Conservation (phyloP, 2,113 vertebrate species). For the Tiliqua scincoides region DNA sequence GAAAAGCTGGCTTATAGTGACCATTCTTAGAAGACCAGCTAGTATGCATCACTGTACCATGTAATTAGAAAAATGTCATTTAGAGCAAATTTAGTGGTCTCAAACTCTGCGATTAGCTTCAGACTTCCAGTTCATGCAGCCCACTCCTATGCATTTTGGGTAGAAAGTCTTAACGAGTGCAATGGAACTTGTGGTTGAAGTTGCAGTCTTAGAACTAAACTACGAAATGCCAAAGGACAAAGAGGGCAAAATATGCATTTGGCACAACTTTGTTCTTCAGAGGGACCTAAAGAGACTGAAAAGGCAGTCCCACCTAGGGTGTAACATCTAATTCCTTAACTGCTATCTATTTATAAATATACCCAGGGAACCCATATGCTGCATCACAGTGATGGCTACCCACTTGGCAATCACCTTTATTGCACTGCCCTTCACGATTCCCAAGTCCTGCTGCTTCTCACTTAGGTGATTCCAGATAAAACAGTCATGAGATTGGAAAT, state of each 20-base stretch:
- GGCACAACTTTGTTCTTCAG: background rate
- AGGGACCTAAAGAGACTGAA: background rate
- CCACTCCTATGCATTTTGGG: background rate
- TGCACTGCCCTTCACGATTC: background rate
- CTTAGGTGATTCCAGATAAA: constrained; percentile 11
- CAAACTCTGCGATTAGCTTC: background rate
- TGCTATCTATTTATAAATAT: constrained; percentile 7
- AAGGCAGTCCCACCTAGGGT: background rate
- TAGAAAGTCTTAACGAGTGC: background rate
- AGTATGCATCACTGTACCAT: background rate
- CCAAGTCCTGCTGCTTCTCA: background rate
- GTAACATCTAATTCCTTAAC: background rate
- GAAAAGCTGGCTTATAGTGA: background rate
- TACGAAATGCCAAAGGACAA: background rate
- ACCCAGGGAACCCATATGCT: background rate
- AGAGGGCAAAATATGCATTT: background rate
- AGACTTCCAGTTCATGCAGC: background rate
- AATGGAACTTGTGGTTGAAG: too few species aligned
- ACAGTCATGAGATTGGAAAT: constrained; percentile 23
- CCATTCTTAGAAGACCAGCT: too few species aligned
- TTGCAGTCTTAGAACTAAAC: background rate
- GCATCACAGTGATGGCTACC: background rate
- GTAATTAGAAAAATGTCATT: background rate
- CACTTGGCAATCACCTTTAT: constrained; percentile 12
- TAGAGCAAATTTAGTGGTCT: background rate